Evolutionary conservation across 92 coral and sea anemone genomes (phyloP).

Genomic region (Bergia sp.): DNA sequence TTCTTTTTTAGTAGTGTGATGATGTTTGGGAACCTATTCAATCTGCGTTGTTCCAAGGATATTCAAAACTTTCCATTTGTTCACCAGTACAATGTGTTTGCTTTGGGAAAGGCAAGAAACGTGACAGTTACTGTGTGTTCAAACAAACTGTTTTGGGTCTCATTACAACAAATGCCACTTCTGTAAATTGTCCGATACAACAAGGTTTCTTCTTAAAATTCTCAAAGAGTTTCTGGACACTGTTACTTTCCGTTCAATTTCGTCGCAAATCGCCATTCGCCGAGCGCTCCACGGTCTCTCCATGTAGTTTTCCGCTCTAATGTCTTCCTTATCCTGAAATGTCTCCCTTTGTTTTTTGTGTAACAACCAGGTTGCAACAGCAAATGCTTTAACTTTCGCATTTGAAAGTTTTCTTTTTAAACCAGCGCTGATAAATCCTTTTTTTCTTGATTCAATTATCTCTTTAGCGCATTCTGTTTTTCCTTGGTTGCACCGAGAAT

Average conservation of each 20-base stretch:
- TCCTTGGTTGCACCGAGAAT: neutral
- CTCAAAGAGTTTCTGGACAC: slow-evolving; percentile 38
- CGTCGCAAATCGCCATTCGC: slow-evolving; percentile 63
- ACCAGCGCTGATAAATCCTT: neutral
- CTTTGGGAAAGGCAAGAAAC: too few relatives aligned
- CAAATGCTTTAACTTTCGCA: neutral
- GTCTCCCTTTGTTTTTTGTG: neutral
- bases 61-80: neutral
- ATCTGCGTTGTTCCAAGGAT: neutral
- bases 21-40: neutral
- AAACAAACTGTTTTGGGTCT: neutral
- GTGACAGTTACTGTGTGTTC: neutral
- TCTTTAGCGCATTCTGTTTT: neutral
- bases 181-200: slow-evolving; percentile 50
- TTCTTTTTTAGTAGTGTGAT: too few relatives aligned
- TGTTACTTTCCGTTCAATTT: slow-evolving; percentile 49
- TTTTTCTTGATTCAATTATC: neutral
- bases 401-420: slow-evolving; percentile 1
- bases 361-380: slow-evolving; percentile 11
- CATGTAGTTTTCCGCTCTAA: slow-evolving; percentile 28
- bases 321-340: neutral
- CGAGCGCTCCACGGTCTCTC: slow-evolving; percentile 26
- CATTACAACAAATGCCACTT: slow-evolving; percentile 58
- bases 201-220: slow-evolving; percentile 44
- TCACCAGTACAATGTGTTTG: neutral